Conservation (phyloP, 2,113 vertebrate species). For the Nyctereutes procyonoides region DNA sequence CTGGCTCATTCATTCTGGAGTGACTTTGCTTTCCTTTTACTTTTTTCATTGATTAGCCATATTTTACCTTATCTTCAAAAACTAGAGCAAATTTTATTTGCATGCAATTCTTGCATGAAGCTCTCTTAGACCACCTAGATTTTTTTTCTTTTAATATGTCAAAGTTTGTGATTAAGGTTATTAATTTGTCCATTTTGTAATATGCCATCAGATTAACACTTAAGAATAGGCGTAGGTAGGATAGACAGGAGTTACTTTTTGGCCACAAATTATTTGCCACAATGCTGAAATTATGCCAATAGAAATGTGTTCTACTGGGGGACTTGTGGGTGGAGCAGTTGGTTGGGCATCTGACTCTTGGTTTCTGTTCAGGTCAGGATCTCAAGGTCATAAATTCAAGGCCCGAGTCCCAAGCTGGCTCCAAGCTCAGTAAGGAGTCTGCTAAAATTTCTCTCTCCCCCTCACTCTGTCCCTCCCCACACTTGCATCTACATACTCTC, state of each 20-base stretch:
- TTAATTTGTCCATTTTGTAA: not conserved
- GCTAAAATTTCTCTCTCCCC: not conserved
- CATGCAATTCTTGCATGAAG: not conserved
- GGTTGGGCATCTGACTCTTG: not conserved
- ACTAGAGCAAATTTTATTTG: not conserved
- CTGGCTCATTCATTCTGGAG: not conserved
- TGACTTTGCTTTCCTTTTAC: not conserved
- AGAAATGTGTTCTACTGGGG: not conserved
- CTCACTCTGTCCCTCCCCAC: not conserved
- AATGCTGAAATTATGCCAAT: not conserved
- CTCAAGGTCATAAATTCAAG: not conserved
- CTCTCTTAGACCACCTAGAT: not conserved
- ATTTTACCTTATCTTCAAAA: conserved; percentile 4
- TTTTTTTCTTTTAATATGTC: not conserved
- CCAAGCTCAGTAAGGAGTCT: not conserved
- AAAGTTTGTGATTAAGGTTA: not conserved
- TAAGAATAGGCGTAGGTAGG: not conserved
- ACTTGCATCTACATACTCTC: not conserved
- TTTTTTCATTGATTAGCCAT: not conserved
- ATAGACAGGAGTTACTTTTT: not conserved
- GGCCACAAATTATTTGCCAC: not conserved
- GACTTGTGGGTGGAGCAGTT: not conserved
- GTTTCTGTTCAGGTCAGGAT: not conserved
- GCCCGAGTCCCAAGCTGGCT: fast-evolving
- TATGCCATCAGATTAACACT: not conserved